Conservation (phyloP, 2,888 invertebrate species). For the Apotomis turbidana region DNA sequence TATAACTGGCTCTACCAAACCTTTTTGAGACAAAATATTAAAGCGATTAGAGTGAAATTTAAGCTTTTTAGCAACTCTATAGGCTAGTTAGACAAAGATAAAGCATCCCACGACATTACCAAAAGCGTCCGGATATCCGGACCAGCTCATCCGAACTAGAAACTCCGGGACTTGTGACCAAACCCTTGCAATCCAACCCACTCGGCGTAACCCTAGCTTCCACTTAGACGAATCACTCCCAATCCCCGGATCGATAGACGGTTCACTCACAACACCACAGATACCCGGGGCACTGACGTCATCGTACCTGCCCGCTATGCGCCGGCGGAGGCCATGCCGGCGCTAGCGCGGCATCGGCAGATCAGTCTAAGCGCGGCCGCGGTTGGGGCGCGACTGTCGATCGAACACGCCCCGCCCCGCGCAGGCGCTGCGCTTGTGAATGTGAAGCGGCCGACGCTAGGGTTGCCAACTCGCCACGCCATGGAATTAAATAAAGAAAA, state of each 20-base stretch:
- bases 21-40: too few relatives aligned
- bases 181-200: not conserved
- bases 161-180: not conserved
- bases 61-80: too few relatives aligned
- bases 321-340: slow-evolving; percentile 63
- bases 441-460: not conserved
- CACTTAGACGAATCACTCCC: too few relatives aligned
- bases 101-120: not conserved
- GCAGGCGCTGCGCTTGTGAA: slow-evolving; percentile 41
- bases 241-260: not conserved
- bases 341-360: slow-evolving; percentile 69
- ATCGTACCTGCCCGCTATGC: slow-evolving; percentile 57
- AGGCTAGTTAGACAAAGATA: not conserved
- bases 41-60: too few relatives aligned
- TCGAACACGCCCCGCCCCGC: slow-evolving; percentile 52
- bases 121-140: not conserved
- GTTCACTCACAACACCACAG: slow-evolving; percentile 15
- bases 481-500: too few relatives aligned
- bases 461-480: not conserved
- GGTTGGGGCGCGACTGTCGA: slow-evolving; percentile 68
- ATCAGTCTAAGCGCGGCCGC: slow-evolving; percentile 67
- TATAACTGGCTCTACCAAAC: too few relatives aligned
- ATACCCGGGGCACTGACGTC: not conserved
- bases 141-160: not conserved
- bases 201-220: too few relatives aligned